Evolutionary conservation across 2,797 vertebrate genomes (phyloP).

Genomic region (Garrulus glandarius): DNA sequence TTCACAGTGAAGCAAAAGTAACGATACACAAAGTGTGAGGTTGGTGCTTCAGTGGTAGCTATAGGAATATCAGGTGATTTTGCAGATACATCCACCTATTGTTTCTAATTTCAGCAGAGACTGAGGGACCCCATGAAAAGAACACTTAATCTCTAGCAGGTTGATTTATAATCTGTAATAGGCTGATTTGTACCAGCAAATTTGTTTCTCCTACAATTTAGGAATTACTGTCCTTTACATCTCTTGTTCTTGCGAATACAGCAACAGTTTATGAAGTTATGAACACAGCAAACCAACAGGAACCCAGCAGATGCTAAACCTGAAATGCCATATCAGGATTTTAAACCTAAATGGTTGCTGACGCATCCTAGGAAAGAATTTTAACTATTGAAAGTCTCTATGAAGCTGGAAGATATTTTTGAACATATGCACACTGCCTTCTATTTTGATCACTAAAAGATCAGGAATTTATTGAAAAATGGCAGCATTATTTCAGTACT

Average conservation of each 20-base stretch:
- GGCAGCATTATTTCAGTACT: background rate
- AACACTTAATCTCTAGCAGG: background rate
- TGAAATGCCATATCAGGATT: background rate
- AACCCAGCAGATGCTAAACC: background rate
- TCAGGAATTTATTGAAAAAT: background rate
- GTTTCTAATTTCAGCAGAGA: background rate
- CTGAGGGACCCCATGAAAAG: background rate
- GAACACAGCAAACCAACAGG: background rate
- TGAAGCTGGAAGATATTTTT: background rate
- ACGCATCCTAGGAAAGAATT: background rate
- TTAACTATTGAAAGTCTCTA: background rate
- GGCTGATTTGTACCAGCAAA: background rate
- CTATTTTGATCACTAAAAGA: background rate
- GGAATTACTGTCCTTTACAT: background rate
- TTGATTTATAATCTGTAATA: background rate
- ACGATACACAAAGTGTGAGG: accelerated
- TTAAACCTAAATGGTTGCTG: background rate
- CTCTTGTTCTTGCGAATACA: background rate
- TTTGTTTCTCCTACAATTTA: background rate
- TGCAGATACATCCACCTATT: background rate
- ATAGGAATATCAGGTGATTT: background rate
- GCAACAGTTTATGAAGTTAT: background rate
- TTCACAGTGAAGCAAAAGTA: background rate
- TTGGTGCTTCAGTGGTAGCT: background rate
- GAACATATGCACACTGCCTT: background rate